phyloP scores from a whole-genome alignment of 2,113 vertebrate species.

The Zeus faber region DNA sequence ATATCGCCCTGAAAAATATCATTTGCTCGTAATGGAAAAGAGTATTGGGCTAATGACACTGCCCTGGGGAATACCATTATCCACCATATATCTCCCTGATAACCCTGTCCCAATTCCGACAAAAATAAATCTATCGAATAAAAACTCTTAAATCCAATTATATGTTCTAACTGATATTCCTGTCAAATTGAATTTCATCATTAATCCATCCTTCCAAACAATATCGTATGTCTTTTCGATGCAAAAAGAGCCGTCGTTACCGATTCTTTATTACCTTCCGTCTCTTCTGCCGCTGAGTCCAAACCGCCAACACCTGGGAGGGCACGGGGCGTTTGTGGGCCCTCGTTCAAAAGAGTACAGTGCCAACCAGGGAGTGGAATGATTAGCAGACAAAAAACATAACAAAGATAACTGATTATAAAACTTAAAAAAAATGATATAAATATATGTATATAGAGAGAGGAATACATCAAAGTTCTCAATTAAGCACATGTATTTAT shows the following conservation, averaged over 20 bases:
- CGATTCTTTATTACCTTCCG: slow-evolving; percentile 5
- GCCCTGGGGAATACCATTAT: neutral
- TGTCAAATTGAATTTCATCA: neutral
- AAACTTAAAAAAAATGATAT: too few relatives aligned
- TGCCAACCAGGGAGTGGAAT: too few relatives aligned
- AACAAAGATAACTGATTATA: too few relatives aligned
- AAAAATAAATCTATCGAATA: neutral
- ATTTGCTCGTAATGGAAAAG: neutral
- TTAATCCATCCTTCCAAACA: slow-evolving; percentile 2
- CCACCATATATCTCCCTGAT: neutral
- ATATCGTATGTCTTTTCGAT: neutral
- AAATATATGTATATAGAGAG: too few relatives aligned
- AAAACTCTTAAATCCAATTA: slow-evolving; percentile 4
- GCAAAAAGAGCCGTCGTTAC: neutral
- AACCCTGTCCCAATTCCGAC: neutral
- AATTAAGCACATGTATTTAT: too few relatives aligned
- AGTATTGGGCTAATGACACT: neutral
- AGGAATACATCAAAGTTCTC: too few relatives aligned
- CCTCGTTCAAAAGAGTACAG: too few relatives aligned
- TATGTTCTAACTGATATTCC: neutral
- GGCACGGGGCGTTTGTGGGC: too few relatives aligned
- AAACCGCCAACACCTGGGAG: too few relatives aligned
- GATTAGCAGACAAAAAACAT: too few relatives aligned
- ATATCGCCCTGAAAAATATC: neutral
- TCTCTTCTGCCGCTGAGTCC: too few relatives aligned